phyloP scores from a whole-genome alignment of 2,113 vertebrate species.

The Struthio camelus region DNA sequence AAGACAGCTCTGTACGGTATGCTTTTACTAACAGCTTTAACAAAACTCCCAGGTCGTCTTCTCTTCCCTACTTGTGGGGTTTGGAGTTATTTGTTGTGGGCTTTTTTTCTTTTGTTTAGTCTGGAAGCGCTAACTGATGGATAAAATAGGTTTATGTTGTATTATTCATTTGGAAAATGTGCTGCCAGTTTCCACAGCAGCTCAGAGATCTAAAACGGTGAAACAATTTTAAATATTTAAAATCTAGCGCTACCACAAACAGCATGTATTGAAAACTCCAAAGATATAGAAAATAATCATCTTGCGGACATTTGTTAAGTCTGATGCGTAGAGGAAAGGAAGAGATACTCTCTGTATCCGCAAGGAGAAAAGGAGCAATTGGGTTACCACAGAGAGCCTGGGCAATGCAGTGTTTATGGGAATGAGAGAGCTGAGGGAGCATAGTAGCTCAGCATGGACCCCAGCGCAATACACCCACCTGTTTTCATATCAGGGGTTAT shows the following conservation, averaged over 20 bases:
- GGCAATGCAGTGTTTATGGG: not conserved
- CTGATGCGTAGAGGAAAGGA: not conserved
- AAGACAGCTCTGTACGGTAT: not conserved
- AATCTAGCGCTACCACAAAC: not conserved
- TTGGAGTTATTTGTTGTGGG: no score
- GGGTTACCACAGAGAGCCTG: not conserved
- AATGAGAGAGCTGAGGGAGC: not conserved
- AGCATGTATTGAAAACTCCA: not conserved
- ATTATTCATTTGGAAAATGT: slow-evolving; percentile 56
- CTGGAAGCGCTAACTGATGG: not conserved
- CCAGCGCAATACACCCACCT: not conserved
- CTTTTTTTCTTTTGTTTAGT: not conserved
- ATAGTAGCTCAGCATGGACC: not conserved
- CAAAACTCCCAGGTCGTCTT: not conserved
- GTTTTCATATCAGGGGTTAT: not conserved
- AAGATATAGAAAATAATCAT: not conserved
- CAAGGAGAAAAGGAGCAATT: not conserved
- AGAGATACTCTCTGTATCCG: not conserved
- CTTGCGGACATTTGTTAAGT: not conserved
- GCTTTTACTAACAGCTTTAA: not conserved
- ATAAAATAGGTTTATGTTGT: slow-evolving; percentile 16
- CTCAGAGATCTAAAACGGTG: slow-evolving; percentile 37
- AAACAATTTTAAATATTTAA: slow-evolving; percentile 58
- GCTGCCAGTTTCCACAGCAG: not conserved
- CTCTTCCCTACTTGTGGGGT: not conserved